phyloP scores from a whole-genome alignment of 2,888 invertebrate genomes.

The Zygogramma bicolorata region DNA sequence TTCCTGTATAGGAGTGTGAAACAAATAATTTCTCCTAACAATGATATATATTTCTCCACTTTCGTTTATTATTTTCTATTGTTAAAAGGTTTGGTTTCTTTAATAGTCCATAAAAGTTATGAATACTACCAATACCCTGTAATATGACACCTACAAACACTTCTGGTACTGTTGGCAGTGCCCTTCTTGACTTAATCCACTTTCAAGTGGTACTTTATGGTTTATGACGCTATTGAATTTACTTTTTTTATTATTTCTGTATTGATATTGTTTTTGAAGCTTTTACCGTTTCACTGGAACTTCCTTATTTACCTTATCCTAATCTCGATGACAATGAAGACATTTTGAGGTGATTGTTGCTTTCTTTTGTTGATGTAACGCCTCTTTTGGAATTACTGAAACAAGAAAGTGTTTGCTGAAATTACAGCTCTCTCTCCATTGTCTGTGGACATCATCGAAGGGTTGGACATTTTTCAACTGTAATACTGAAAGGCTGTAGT shows the following conservation, averaged over 20 bases:
- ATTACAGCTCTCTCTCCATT: neutral
- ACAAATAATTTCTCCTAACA: neutral
- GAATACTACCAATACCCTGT: neutral
- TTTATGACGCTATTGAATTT: neutral
- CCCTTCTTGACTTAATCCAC: conserved; percentile 3
- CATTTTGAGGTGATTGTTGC: neutral
- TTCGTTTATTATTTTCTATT: neutral
- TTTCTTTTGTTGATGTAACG: neutral
- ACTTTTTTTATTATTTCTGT: neutral
- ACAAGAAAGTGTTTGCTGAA: neutral
- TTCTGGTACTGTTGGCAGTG: neutral
- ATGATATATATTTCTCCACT: neutral
- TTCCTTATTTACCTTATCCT: neutral
- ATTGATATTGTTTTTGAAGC: neutral
- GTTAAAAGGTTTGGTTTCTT: neutral
- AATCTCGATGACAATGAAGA: neutral
- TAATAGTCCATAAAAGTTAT: neutral
- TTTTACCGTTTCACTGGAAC: neutral
- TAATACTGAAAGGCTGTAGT: no score
- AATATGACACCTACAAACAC: conserved; percentile 7
- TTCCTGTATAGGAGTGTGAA: neutral
- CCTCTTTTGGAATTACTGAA: neutral
- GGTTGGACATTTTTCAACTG: no score
- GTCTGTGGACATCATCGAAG: neutral
- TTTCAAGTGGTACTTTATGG: neutral